A percentile compares a stretch with the other conserved stretches of the same genome.
Evolutionary conservation across 2,797 vertebrate species (phyloP).

Genomic region (Rhynchonycteris naso): DNA sequence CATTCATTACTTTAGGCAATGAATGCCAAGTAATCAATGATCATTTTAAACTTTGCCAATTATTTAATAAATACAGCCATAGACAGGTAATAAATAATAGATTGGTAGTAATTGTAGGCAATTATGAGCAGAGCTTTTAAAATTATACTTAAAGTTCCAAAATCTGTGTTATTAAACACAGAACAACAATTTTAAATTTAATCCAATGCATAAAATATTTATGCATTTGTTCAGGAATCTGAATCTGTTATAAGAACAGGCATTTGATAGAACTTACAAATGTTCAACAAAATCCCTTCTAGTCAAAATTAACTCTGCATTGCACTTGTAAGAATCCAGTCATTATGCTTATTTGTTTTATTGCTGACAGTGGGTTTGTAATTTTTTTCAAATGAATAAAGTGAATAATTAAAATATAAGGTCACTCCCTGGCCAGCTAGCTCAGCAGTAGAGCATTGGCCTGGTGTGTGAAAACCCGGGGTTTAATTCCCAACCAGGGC

Average conservation of each 20-base stretch:
- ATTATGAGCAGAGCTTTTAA: neutral
- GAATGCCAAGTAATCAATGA: neutral
- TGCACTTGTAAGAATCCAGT: neutral
- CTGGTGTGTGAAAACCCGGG: too few relatives aligned
- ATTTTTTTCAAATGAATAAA: neutral
- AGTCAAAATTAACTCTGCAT: neutral
- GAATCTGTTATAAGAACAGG: neutral
- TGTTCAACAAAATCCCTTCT: neutral
- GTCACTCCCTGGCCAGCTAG: too few relatives aligned
- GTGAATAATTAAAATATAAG: neutral
- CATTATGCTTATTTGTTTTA: neutral
- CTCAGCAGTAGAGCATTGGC: too few relatives aligned
- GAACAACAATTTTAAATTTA: neutral
- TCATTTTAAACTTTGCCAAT: neutral
- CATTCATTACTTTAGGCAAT: neutral
- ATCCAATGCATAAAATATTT: neutral
- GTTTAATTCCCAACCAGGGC: too few relatives aligned
- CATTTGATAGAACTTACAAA: neutral
- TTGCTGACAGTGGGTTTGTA: neutral
- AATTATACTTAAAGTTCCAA: neutral
- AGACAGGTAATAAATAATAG: neutral
- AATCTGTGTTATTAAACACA: neutral
- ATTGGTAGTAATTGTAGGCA: neutral
- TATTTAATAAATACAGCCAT: neutral
- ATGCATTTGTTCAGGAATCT: neutral